These are phyloP conservation scores for Leptodactylus fallax DNA, from an alignment of 2,797 vertebrate species.

Conservation along the genomic window DNA sequence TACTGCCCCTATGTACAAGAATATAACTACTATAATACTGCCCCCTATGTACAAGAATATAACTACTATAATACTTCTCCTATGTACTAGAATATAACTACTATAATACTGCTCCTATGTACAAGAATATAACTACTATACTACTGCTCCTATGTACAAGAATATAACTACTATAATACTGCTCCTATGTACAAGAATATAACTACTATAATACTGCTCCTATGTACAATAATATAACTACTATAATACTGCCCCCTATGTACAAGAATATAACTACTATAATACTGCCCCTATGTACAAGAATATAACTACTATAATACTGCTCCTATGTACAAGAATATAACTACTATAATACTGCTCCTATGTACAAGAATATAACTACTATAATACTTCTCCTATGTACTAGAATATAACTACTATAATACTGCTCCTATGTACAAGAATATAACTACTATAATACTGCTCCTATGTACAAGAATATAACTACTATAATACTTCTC, in stretches of 20 bases:
- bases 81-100: neutral
- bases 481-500: neutral
- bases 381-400: neutral
- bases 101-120: neutral
- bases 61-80: neutral
- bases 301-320: conserved; percentile 2
- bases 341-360: no score
- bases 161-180: no score
- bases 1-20: no score
- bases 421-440: neutral
- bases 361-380: no score
- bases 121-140: neutral
- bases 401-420: conserved; percentile 11
- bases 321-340: neutral
- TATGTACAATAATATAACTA: no score
- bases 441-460: conserved; percentile 8
- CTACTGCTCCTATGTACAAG: no score
- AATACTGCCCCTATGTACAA: neutral
- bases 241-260: no score
- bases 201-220: no score
- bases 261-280: neutral
- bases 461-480: neutral
- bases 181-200: no score
- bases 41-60: neutral
- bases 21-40: no score